phyloP scores from a whole-genome alignment of 2,888 invertebrate species.

The Adelognathus sp. region DNA sequence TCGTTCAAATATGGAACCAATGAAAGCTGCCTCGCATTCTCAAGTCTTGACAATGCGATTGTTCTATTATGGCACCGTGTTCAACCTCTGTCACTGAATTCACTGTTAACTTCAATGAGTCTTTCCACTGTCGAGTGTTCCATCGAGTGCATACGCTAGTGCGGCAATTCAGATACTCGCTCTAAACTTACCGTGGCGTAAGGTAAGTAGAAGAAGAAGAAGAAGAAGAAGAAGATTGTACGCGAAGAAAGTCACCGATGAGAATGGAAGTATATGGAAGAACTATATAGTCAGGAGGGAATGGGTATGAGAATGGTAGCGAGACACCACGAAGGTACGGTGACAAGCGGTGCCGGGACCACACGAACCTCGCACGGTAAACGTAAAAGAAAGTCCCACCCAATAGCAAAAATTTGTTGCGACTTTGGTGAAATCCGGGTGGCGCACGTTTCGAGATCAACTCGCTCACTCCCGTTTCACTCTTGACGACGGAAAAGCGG shows the following conservation, averaged over 20 bases:
- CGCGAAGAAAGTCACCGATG: conserved; percentile 24
- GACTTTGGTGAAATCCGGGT: conserved; percentile 68
- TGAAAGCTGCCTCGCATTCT: too few relatives aligned
- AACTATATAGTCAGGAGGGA: conserved; percentile 2
- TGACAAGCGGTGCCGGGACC: conserved; percentile 22
- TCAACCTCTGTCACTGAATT: too few relatives aligned
- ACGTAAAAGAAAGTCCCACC: conserved; percentile 30
- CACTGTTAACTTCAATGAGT: too few relatives aligned
- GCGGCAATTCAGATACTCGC: conserved; percentile 67
- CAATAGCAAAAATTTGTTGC: conserved; percentile 72
- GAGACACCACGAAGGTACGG: conserved; percentile 24
- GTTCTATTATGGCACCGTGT: too few relatives aligned
- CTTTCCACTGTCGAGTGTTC: conserved; percentile 44
- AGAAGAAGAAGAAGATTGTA: conserved; percentile 15
- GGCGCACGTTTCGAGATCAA: conserved; percentile 34
- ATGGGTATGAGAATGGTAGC: not conserved
- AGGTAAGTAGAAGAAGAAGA: conserved; percentile 41
- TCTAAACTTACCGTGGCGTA: conserved; percentile 45
- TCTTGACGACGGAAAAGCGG: not conserved
- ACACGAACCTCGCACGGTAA: conserved; percentile 34
- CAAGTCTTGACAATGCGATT: too few relatives aligned
- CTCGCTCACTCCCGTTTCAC: too few relatives aligned
- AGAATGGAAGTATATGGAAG: conserved; percentile 30
- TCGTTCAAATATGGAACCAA: too few relatives aligned
- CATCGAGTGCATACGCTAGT: conserved; percentile 63